Base-by-base conservation (phyloP, 1,140 invertebrate genomes). In the Branchinecta lynchi region DNA sequence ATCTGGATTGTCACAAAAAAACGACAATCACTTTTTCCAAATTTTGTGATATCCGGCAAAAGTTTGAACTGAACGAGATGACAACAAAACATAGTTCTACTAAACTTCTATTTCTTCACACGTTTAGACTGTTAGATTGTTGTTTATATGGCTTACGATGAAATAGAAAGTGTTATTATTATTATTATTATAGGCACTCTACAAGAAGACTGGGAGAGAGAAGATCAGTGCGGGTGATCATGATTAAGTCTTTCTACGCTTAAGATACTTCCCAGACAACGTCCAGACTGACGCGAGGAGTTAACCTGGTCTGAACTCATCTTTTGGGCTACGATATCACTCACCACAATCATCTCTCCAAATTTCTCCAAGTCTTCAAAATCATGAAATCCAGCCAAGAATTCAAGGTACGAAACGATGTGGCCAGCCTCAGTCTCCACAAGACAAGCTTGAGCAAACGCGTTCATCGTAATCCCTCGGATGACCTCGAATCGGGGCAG, bases 281-380 rank as follows among this genome's bases (percentile, higher is more conserved):
- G 32, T 32, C 32, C 32, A 5, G 32, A 32, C 32, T 32, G 32
- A 32, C 32, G 32, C 32, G 5, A 32, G 32, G 32, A 5, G 32
- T 32, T 32, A 32, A 32, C 32, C 5, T 32, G 32, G 32, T 32
- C 32, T 32, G 5, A 32, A 32, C 32, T 5, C 32, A 32, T 32
- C 32, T 32, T 32, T 32, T 5, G 32, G 32, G 32, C 32, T 32
- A 32, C 32, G 1, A 32, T 32, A 20, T 87, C 86, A 71, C 88
- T 88, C 17, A 97, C 85, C 67, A 90, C 81, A 9, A 82, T 78
- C 0, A 91, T 89, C 17, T 73, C 44, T 51, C 69, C 73, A 45
- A 74, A 69, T 51, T 67, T 66, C 10, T 72, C 71, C 45, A 67
- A 43, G 20, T 72, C 70, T 15, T 74, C 74, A 3, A 43, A 44